Conservation (phyloP, 2,888 invertebrate genomes). For the Callyntrura guangdongensis region DNA sequence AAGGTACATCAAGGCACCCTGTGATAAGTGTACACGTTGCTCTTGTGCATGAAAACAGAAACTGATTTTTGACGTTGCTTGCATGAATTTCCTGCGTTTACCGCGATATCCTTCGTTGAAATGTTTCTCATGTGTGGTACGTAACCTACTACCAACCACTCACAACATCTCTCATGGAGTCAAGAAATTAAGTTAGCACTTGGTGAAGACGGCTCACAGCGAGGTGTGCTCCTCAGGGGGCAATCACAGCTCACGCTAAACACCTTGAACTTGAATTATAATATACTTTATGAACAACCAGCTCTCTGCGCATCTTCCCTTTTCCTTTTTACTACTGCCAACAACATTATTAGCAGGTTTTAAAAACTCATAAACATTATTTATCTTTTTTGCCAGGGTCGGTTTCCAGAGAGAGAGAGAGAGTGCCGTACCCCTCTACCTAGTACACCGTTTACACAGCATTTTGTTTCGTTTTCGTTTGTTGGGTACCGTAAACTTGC, state of each 20-base stretch:
- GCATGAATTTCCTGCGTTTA: neutral
- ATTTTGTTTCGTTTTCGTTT: too few species aligned
- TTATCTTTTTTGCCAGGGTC: constrained; percentile 25
- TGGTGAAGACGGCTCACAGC: constrained; percentile 84
- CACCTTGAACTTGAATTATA: constrained; percentile 49
- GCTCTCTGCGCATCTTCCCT: neutral
- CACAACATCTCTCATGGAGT: constrained; percentile 65
- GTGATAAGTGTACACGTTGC: too few species aligned
- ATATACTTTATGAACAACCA: constrained; percentile 41
- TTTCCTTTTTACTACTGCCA: constrained; percentile 34
- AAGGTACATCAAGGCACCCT: too few species aligned
- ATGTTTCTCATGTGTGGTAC: constrained; percentile 10
- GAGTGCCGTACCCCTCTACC: neutral
- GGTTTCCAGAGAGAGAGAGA: neutral
- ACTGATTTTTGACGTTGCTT: neutral
- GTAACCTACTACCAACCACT: neutral
- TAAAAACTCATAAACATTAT: constrained; percentile 60
- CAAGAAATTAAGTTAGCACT: constrained; percentile 84
- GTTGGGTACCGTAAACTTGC: neutral
- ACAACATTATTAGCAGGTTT: constrained; percentile 64
- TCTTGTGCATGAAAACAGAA: too few species aligned
- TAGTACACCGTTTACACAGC: neutral
- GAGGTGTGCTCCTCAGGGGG: constrained; percentile 81
- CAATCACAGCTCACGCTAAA: constrained; percentile 77
- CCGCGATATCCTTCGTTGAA: neutral